phyloP scores from a whole-genome alignment of 1,140 invertebrate species.

The Pristionchus pacificus region DNA sequence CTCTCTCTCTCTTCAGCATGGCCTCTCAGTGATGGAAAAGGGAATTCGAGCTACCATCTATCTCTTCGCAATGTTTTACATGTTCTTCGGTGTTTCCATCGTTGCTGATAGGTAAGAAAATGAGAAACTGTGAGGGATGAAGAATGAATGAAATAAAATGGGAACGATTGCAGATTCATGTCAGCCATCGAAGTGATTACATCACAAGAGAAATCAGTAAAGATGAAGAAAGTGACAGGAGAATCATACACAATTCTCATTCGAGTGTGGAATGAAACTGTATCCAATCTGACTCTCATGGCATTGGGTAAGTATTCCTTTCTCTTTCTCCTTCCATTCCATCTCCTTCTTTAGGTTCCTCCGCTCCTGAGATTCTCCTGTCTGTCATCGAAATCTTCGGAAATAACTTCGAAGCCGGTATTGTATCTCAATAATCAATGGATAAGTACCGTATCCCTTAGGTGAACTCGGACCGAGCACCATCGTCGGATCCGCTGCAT shows the following conservation, averaged over 20 bases:
- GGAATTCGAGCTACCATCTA: slow-evolving; percentile 44
- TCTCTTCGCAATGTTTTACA: slow-evolving; percentile 59
- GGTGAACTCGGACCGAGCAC: slow-evolving; percentile 48
- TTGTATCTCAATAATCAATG: slow-evolving; percentile 44
- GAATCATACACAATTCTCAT: slow-evolving; percentile 59
- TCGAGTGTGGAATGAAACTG: slow-evolving; percentile 64
- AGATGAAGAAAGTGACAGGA: slow-evolving; percentile 59
- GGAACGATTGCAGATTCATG: slow-evolving; percentile 59
- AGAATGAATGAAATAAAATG: slow-evolving; percentile 1
- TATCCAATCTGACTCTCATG: slow-evolving; percentile 63
- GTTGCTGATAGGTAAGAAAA: slow-evolving; percentile 58
- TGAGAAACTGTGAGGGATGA: not conserved
- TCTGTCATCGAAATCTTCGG: slow-evolving; percentile 61
- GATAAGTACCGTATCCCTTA: not conserved
- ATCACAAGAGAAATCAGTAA: slow-evolving; percentile 63
- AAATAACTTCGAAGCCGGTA: slow-evolving; percentile 57
- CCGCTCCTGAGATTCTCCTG: slow-evolving; percentile 63
- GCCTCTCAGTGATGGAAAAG: slow-evolving; percentile 63
- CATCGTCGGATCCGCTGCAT: slow-evolving; percentile 63
- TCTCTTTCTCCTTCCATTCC: not conserved
- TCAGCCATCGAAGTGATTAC: slow-evolving; percentile 64
- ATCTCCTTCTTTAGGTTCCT: too few species aligned
- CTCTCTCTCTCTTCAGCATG: slow-evolving; percentile 55
- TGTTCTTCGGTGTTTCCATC: slow-evolving; percentile 63
- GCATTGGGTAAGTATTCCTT: slow-evolving; percentile 57